Conservation (phyloP, 2,888 invertebrate genomes). For the Aspidiotus destructor region DNA sequence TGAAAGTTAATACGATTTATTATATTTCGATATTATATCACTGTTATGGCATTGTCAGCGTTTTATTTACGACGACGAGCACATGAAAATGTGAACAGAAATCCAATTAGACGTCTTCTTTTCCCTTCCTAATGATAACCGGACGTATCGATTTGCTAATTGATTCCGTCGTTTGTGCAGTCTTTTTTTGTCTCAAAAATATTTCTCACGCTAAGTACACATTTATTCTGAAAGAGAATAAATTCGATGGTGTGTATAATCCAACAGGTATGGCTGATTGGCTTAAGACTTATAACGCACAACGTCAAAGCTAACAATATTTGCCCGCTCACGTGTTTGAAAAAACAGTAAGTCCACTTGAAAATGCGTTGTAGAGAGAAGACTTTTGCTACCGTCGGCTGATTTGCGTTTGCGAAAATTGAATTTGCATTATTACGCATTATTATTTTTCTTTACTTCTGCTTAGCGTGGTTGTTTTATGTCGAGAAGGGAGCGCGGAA, state of each 20-base stretch:
- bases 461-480: not conserved
- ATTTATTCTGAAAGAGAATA: no score
- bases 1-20: constrained; percentile 19
- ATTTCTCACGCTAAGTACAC: no score
- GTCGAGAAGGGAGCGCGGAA: not conserved
- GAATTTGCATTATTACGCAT: not conserved
- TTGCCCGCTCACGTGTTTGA: constrained; percentile 54
- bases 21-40: not conserved
- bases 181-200: not conserved
- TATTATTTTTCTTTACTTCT: not conserved
- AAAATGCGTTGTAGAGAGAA: not conserved
- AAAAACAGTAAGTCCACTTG: constrained; percentile 10
- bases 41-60: constrained; percentile 3
- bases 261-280: constrained; percentile 86
- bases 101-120: not conserved
- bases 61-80: constrained; percentile 1
- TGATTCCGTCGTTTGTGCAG: not conserved
- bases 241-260: not conserved
- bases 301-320: constrained; percentile 99
- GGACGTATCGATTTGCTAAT: not conserved
- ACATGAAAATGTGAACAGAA: not conserved
- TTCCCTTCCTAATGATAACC: no score
- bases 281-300: constrained; percentile 87
- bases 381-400: not conserved
- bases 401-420: no score